phyloP scores from a whole-genome alignment of 2,113 vertebrate genomes.

The Cololabis saira region DNA sequence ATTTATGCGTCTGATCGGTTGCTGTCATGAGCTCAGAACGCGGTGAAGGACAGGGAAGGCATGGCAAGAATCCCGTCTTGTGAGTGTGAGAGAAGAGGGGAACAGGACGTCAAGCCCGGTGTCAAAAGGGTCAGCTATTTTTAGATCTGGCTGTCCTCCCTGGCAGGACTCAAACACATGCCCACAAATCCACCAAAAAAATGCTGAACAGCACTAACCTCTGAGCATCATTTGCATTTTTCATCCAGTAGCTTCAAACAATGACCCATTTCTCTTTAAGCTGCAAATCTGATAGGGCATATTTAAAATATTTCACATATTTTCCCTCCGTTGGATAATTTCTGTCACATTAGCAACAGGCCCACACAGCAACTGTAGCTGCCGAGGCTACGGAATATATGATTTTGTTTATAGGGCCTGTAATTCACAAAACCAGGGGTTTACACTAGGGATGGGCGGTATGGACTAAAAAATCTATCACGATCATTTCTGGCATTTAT shows the following conservation, averaged over 20 bases:
- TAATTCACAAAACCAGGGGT: neutral
- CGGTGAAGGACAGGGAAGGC: conserved; percentile 39
- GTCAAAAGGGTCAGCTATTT: conserved; percentile 69
- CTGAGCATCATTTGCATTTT: conserved; percentile 4
- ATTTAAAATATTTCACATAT: conserved; percentile 32
- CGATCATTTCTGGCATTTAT: no score
- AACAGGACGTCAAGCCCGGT: conserved; percentile 36
- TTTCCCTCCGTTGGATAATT: conserved; percentile 13
- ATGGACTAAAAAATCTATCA: no score
- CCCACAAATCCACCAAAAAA: neutral
- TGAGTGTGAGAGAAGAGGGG: conserved; percentile 47
- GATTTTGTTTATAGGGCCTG: neutral
- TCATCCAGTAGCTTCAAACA: neutral
- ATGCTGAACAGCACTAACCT: neutral
- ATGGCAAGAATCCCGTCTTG: conserved; percentile 51
- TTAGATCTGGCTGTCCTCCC: conserved; percentile 54
- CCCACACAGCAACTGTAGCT: conserved; percentile 4
- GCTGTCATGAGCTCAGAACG: conserved; percentile 32
- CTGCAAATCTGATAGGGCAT: conserved; percentile 23
- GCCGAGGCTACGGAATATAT: neutral
- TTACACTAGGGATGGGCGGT: no score
- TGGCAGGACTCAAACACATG: conserved; percentile 17
- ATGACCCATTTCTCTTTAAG: conserved; percentile 6
- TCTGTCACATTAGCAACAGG: conserved; percentile 31
- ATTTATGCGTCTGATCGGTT: conserved; percentile 17